Evolutionary conservation across 2,113 vertebrate species (phyloP).

Genomic region (Carollia perspicillata): DNA sequence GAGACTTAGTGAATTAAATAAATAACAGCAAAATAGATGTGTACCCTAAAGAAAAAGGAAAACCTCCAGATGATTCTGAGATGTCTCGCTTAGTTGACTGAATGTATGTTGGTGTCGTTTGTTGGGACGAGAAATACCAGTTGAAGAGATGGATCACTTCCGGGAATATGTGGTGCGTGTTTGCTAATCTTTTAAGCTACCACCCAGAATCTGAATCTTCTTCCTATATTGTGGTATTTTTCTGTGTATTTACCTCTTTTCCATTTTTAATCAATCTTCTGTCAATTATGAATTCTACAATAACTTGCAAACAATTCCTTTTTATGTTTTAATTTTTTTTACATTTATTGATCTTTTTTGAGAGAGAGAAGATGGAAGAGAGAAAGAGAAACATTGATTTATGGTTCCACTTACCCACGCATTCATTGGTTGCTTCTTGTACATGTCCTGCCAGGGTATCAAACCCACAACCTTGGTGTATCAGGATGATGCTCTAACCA

Average conservation of each 20-base stretch:
- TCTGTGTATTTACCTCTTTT: neutral
- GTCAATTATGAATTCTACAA: neutral
- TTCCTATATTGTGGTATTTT: neutral
- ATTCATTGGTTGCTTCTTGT: no score
- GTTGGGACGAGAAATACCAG: neutral
- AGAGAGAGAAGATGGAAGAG: no score
- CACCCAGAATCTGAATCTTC: neutral
- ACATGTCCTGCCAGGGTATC: no score
- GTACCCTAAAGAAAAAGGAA: neutral
- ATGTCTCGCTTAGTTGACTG: neutral
- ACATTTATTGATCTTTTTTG: no score
- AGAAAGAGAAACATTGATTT: no score
- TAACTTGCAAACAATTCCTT: neutral
- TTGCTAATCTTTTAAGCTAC: neutral
- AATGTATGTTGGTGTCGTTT: neutral
- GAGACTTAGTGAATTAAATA: neutral
- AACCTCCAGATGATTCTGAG: neutral
- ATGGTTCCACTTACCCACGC: no score
- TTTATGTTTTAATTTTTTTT: neutral
- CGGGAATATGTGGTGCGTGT: neutral
- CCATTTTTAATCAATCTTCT: neutral
- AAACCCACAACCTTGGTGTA: no score
- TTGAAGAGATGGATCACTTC: neutral
- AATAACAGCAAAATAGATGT: neutral
- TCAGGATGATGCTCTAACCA: no score